phyloP scores from a whole-genome alignment of 1,140 invertebrate genomes.

The Brachionus sp. region DNA sequence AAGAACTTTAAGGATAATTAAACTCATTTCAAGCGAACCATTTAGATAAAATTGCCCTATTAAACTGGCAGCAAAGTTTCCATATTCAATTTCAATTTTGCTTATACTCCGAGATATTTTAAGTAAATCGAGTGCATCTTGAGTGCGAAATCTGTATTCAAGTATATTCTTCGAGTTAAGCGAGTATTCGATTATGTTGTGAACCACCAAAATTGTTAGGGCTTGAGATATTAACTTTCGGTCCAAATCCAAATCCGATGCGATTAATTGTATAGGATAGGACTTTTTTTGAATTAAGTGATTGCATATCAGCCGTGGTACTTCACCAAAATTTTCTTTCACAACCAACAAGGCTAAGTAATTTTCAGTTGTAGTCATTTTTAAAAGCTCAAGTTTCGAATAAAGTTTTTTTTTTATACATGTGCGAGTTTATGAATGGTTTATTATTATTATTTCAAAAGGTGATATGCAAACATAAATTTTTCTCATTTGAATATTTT shows the following conservation, averaged over 20 bases:
- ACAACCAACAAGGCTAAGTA: constrained; percentile 3
- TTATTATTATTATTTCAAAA: neutral
- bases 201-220: neutral
- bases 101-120: neutral
- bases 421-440: neutral
- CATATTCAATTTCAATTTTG: neutral
- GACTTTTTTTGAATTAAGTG: constrained; percentile 25
- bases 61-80: neutral
- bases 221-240: neutral
- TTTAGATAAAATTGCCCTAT: neutral
- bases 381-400: neutral
- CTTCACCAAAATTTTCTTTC: constrained; percentile 26
- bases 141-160: neutral
- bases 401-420: neutral
- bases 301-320: neutral
- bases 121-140: neutral
- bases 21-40: constrained; percentile 20
- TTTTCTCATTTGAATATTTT: neutral
- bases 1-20: neutral
- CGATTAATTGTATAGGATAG: neutral
- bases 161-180: neutral
- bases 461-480: neutral
- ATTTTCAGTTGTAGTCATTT: constrained; percentile 32
- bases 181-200: neutral
- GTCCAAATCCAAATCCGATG: neutral